These are phyloP conservation scores for Eustalomyia histrio DNA, from an alignment of 2,888 invertebrate species.

Conservation along the genomic window DNA sequence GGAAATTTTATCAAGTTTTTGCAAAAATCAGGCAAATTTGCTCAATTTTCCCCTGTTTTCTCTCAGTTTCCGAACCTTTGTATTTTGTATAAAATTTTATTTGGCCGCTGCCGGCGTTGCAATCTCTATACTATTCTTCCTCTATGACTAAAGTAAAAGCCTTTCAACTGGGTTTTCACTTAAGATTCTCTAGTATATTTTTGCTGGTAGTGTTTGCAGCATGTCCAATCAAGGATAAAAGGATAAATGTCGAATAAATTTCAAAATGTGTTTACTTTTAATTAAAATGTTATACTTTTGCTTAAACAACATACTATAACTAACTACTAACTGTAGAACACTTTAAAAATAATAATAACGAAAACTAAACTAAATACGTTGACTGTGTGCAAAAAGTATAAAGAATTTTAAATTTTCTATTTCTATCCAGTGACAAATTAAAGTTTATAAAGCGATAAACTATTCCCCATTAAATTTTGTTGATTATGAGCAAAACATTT, in stretches of 20 bases:
- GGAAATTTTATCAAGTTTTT: no score
- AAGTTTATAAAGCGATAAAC: no score
- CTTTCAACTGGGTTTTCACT: slow-evolving; percentile 33
- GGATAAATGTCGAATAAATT: slow-evolving; percentile 65
- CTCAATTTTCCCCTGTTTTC: no score
- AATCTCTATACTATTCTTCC: no score
- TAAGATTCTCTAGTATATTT: slow-evolving; percentile 33
- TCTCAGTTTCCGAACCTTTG: no score
- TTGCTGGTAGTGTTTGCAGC: slow-evolving; percentile 44
- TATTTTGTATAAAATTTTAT: no score
- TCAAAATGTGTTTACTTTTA: slow-evolving; percentile 65
- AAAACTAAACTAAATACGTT: neutral
- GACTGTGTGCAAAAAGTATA: neutral
- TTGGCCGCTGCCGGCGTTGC: no score
- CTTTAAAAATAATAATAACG: neutral
- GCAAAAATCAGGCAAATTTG: no score
- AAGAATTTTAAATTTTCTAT: no score
- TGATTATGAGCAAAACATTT: no score
- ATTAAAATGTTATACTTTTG: slow-evolving; percentile 62
- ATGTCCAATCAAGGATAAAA: slow-evolving; percentile 64
- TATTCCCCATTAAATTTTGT: no score
- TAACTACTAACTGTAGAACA: neutral
- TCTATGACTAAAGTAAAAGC: slow-evolving; percentile 21
- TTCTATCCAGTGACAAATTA: no score
- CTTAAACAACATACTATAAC: slow-evolving; percentile 23